phyloP scores from a whole-genome alignment of 2,113 vertebrate species.

The Anoplopoma fimbria region DNA sequence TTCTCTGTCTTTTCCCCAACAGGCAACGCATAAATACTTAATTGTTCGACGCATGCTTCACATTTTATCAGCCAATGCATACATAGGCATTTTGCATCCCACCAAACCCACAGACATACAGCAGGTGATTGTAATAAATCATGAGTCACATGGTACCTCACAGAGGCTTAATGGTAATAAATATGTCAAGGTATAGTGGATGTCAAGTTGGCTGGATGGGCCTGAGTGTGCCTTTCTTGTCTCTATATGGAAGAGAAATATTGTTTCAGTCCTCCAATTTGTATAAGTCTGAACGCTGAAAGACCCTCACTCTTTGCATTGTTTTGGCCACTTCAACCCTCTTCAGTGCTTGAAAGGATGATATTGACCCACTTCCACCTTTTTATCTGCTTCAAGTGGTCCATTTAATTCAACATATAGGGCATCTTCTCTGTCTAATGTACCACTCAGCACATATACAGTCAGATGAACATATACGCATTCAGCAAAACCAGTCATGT shows the following conservation, averaged over 20 bases:
- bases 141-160: constrained; percentile 43
- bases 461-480: background rate
- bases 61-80: constrained; percentile 45
- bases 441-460: background rate
- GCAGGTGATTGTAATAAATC: constrained; percentile 70
- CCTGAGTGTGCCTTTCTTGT: constrained; percentile 40
- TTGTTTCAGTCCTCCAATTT: constrained; percentile 50
- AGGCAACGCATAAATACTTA: constrained; percentile 36
- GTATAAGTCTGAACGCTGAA: constrained; percentile 43
- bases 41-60: constrained; percentile 43
- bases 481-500: background rate
- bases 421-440: background rate
- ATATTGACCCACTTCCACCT: constrained; percentile 45
- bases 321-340: constrained; percentile 40
- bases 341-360: constrained; percentile 43
- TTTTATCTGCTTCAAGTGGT: constrained; percentile 26
- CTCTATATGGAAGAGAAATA: constrained; percentile 57
- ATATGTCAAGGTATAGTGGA: constrained; percentile 47
- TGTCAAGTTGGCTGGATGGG: constrained; percentile 50
- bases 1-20: constrained; percentile 8
- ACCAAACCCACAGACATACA: constrained; percentile 36
- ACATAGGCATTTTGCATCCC: constrained; percentile 45
- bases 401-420: constrained; percentile 13
- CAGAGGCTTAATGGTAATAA: constrained; percentile 63
- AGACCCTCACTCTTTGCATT: constrained; percentile 26